These are phyloP conservation scores for Akabosia matsudoensis DNA, from an alignment of 1,140 invertebrate genomes.

Conservation along the genomic window DNA sequence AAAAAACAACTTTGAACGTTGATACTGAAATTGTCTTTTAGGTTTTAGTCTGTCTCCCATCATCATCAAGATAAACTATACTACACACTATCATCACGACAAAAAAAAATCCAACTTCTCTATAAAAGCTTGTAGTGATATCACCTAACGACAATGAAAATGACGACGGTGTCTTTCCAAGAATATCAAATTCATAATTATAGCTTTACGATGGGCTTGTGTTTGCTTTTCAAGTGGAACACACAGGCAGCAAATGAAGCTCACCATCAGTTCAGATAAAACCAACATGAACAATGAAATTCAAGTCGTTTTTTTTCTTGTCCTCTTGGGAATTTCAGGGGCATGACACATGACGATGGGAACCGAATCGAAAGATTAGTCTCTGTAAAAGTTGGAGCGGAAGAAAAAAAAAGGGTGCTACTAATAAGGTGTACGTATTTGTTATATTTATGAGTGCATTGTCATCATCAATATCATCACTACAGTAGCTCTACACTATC, in stretches of 20 bases:
- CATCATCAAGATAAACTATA: neutral
- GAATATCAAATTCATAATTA: constrained; percentile 5
- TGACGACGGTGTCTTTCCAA: neutral
- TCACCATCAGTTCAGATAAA: neutral
- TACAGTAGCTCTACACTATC: neutral
- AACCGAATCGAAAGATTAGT: neutral
- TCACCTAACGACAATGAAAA: neutral
- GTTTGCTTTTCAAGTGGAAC: neutral
- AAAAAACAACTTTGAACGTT: neutral
- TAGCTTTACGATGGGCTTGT: neutral
- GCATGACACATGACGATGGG: neutral
- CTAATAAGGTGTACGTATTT: neutral
- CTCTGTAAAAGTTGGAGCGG: neutral
- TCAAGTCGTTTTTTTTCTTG: too few species aligned
- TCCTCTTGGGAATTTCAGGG: constrained; percentile 5
- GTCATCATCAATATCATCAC: neutral
- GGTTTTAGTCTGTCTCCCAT: neutral
- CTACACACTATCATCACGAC: neutral
- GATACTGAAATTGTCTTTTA: neutral
- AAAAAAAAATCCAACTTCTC: neutral
- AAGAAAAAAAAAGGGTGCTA: constrained; percentile 17
- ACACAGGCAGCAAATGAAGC: neutral
- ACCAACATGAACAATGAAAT: neutral
- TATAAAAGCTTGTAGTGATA: neutral
- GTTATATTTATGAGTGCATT: neutral